Conservation (phyloP, 30 jellyfish, hydroid and myxozoan species). For the Aurelia coerulea region DNA sequence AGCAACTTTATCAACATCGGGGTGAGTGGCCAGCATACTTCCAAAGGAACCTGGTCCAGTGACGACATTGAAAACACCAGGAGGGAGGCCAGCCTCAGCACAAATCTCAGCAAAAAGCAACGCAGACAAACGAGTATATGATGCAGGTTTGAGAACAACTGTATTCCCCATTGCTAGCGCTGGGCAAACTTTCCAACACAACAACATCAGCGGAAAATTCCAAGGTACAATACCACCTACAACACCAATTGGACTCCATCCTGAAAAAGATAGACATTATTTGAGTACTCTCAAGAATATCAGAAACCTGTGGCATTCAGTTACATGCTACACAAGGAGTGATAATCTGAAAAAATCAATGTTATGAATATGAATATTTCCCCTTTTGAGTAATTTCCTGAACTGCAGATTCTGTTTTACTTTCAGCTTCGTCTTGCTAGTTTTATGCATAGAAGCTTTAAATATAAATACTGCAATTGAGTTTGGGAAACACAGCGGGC, state of each 20-base stretch:
- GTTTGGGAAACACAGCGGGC: too few relatives aligned
- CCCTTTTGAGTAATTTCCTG: too few relatives aligned
- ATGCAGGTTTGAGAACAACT: constrained; percentile 90
- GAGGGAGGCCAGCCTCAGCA: constrained; percentile 99
- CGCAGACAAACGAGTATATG: constrained; percentile 90
- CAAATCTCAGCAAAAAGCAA: constrained; percentile 96
- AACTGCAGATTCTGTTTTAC: too few relatives aligned
- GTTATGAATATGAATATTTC: too few relatives aligned
- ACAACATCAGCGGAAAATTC: constrained; percentile 97
- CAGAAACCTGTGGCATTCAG: too few relatives aligned
- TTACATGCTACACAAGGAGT: too few relatives aligned
- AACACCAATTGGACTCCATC: constrained; percentile 94
- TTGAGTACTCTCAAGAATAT: too few relatives aligned
- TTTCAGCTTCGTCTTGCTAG: too few relatives aligned
- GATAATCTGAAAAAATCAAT: too few relatives aligned
- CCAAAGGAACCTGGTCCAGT: constrained; percentile 99
- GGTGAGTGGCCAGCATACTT: constrained; percentile 89
- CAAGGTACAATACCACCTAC: constrained; percentile 98
- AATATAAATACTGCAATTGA: too few relatives aligned
- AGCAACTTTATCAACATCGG: constrained; percentile 93
- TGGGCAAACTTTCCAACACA: constrained; percentile 97
- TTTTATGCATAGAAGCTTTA: too few relatives aligned
- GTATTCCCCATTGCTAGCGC: constrained; percentile 99
- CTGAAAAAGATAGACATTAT: constrained; percentile 20
- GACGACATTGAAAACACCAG: constrained; percentile 98